Percentiles rank a stretch among this genome's conserved stretches.
phyloP scores from a whole-genome alignment of 2,888 invertebrate species.

The Anticlea derivata region DNA sequence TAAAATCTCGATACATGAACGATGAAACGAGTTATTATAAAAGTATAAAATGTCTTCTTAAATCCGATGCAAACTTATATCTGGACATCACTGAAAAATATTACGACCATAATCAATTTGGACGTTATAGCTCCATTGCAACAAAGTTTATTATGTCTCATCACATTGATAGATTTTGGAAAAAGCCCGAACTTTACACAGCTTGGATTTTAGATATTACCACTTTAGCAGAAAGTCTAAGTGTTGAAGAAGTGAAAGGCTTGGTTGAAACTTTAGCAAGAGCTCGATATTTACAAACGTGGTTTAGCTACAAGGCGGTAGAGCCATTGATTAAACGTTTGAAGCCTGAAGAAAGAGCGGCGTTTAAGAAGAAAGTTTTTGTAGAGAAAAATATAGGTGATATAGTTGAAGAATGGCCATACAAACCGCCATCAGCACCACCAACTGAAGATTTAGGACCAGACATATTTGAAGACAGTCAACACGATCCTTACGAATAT shows the following conservation, averaged over 20 bases:
- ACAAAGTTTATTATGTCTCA: slow-evolving; percentile 39
- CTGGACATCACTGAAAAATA: slow-evolving; percentile 42
- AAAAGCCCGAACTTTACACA: slow-evolving; percentile 43
- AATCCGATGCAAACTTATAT: slow-evolving; percentile 32
- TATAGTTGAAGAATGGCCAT: slow-evolving; percentile 42
- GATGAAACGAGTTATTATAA: slow-evolving; percentile 22
- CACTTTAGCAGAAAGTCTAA: slow-evolving; percentile 35
- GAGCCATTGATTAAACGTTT: slow-evolving; percentile 43
- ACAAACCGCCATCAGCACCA: slow-evolving; percentile 37
- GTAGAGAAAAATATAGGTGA: slow-evolving; percentile 40
- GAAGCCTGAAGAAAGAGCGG: slow-evolving; percentile 33
- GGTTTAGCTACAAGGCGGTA: slow-evolving; percentile 39
- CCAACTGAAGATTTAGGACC: neutral
- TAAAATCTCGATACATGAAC: slow-evolving; percentile 20
- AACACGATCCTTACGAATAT: slow-evolving; percentile 21
- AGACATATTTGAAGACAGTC: slow-evolving; percentile 35
- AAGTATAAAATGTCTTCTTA: slow-evolving; percentile 29
- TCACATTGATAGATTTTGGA: slow-evolving; percentile 35
- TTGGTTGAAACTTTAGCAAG: slow-evolving; percentile 38
- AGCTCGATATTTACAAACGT: slow-evolving; percentile 34
- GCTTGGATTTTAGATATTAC: slow-evolving; percentile 35
- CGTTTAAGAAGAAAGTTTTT: slow-evolving; percentile 46
- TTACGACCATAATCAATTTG: slow-evolving; percentile 18
- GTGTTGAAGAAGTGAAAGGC: slow-evolving; percentile 38
- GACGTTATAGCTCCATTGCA: slow-evolving; percentile 29